A percentile compares a stretch with the other conserved stretches of the same genome.
These are phyloP conservation scores for Chelidonichthys spinosus DNA, from an alignment of 2,797 vertebrate species.

Conservation along the genomic window DNA sequence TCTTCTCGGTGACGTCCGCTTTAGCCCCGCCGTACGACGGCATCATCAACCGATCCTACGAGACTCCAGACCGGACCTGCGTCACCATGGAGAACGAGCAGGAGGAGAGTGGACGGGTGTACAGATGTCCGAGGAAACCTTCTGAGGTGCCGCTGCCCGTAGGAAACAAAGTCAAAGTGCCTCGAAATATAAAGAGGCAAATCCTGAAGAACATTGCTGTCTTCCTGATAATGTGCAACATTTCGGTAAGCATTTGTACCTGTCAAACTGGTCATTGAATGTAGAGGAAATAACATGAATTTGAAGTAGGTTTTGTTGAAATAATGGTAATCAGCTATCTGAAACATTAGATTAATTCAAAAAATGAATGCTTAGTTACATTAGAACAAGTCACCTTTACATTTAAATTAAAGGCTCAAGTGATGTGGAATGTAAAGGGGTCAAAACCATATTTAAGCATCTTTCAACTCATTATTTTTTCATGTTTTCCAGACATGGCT, in stretches of 20 bases:
- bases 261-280: not conserved
- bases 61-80: conserved; percentile 62
- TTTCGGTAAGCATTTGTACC: conserved; percentile 88
- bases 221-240: conserved; percentile 95
- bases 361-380: not conserved
- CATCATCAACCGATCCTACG: conserved; percentile 80
- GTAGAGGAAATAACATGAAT: not conserved
- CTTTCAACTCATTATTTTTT: conserved; percentile 14
- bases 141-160: conserved; percentile 60
- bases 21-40: conserved; percentile 80
- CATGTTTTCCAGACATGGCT: not conserved
- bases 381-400: not conserved
- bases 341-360: not conserved
- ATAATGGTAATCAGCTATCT: not conserved
- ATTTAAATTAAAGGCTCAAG: not conserved
- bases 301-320: not conserved
- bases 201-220: conserved; percentile 92
- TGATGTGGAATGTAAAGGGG: not conserved
- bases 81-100: conserved; percentile 68
- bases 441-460: not conserved
- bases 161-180: conserved; percentile 41
- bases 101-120: conserved; percentile 66
- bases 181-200: conserved; percentile 81
- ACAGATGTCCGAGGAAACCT: conserved; percentile 63
- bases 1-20: conserved; percentile 87